phyloP scores from a whole-genome alignment of 2,888 invertebrate species.

The Ornithoptera alexandrae region DNA sequence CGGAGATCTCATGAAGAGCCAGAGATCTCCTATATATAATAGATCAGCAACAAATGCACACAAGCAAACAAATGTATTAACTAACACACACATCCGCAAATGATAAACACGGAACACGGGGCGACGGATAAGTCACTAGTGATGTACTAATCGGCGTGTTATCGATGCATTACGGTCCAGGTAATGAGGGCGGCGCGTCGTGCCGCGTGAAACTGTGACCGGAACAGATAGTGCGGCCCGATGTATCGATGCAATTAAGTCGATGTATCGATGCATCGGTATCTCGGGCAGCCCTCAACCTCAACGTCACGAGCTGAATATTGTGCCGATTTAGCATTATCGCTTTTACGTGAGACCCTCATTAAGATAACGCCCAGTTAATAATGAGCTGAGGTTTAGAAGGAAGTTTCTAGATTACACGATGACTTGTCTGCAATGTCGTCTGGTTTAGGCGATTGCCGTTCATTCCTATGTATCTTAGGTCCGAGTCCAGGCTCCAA shows the following conservation, averaged over 20 bases:
- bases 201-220: conserved; percentile 31
- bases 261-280: conserved; percentile 40
- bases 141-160: conserved; percentile 26
- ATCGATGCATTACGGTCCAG: conserved; percentile 31
- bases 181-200: conserved; percentile 34
- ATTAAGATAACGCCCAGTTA: conserved; percentile 44
- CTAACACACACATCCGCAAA: too few relatives aligned
- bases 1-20: too few relatives aligned
- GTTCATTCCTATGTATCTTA: too few relatives aligned
- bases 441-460: conserved; percentile 3
- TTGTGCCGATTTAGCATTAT: conserved; percentile 49
- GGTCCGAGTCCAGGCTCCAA: too few relatives aligned
- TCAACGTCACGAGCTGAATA: conserved; percentile 38
- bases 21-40: too few relatives aligned
- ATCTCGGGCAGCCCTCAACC: conserved; percentile 31
- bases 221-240: conserved; percentile 27
- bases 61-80: too few relatives aligned
- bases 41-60: too few relatives aligned
- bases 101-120: conserved; percentile 4
- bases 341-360: conserved; percentile 51
- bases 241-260: conserved; percentile 47
- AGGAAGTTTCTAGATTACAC: conserved; percentile 27
- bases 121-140: conserved; percentile 5
- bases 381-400: conserved; percentile 16
- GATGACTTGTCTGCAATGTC: conserved; percentile 5